These are phyloP conservation scores for Thymelicus lineola DNA, from an alignment of 2,888 invertebrate species.

Conservation along the genomic window DNA sequence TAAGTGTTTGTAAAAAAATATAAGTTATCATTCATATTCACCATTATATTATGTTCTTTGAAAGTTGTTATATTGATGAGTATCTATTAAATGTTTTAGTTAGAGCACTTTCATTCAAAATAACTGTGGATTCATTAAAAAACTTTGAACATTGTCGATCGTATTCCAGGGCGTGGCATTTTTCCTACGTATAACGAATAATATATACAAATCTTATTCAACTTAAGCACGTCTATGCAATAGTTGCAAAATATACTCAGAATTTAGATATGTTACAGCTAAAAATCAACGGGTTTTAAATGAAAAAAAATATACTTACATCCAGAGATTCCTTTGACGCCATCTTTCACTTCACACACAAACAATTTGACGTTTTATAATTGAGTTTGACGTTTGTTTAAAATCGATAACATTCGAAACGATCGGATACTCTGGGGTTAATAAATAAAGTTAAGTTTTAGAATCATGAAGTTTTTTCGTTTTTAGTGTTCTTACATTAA, in stretches of 20 bases:
- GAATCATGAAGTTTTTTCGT: too few relatives aligned
- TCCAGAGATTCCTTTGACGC: slow-evolving; percentile 84
- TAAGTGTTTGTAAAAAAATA: slow-evolving; percentile 3
- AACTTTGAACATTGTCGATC: slow-evolving; percentile 13
- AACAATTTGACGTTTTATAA: slow-evolving; percentile 69
- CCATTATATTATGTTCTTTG: not conserved
- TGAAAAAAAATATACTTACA: slow-evolving; percentile 69
- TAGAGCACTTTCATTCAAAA: slow-evolving; percentile 27
- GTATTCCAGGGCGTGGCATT: slow-evolving; percentile 49
- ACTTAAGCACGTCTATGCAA: slow-evolving; percentile 1
- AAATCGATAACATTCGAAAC: slow-evolving; percentile 50
- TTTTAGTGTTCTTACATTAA: too few relatives aligned
- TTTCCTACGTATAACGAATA: slow-evolving; percentile 23
- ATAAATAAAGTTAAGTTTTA: too few relatives aligned
- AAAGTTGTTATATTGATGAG: not conserved
- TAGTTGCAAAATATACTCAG: slow-evolving; percentile 27
- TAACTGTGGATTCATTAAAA: slow-evolving; percentile 12
- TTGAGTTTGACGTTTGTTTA: slow-evolving; percentile 54
- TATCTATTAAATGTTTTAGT: not conserved
- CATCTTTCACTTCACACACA: slow-evolving; percentile 77
- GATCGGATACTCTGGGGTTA: slow-evolving; percentile 54
- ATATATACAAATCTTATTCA: not conserved
- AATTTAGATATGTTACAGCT: slow-evolving; percentile 12
- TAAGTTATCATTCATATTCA: not conserved
- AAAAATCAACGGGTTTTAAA: slow-evolving; percentile 36